Conservation (phyloP, 1,140 invertebrate genomes). For the Micrasema longulum region DNA sequence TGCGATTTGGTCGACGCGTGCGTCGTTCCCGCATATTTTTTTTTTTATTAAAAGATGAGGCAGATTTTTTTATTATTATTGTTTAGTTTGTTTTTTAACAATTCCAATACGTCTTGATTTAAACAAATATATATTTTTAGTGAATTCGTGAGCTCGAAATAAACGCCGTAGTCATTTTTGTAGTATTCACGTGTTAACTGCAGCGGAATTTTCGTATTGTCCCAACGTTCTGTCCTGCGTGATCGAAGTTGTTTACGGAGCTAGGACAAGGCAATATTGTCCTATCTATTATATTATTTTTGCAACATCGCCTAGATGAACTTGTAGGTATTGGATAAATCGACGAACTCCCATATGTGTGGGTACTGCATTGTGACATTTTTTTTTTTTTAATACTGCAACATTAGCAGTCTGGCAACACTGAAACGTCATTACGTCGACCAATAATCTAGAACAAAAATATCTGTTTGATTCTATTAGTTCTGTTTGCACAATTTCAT, state of each 20-base stretch:
- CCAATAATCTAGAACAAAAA: constrained; percentile 2
- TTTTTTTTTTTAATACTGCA: constrained; percentile 6
- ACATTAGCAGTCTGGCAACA: not conserved
- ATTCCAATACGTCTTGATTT: not conserved
- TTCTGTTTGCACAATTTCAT: not conserved
- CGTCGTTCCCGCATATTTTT: not conserved
- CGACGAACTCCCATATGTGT: not conserved
- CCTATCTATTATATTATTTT: not conserved
- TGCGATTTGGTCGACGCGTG: no score
- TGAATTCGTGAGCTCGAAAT: not conserved
- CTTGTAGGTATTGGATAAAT: not conserved
- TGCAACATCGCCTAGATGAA: not conserved
- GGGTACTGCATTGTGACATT: not conserved
- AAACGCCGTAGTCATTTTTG: not conserved
- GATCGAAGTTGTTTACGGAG: no score
- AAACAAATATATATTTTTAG: not conserved
- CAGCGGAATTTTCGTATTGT: no score
- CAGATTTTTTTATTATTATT: not conserved
- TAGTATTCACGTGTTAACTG: no score
- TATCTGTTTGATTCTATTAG: not conserved
- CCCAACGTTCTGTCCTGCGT: no score
- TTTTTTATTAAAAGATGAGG: not conserved
- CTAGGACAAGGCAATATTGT: no score
- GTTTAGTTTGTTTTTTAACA: not conserved
- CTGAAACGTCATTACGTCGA: constrained; percentile 1